Evolutionary conservation across 1,140 invertebrate genomes (phyloP).

Genomic region (Dendrolimus kikuchii): DNA sequence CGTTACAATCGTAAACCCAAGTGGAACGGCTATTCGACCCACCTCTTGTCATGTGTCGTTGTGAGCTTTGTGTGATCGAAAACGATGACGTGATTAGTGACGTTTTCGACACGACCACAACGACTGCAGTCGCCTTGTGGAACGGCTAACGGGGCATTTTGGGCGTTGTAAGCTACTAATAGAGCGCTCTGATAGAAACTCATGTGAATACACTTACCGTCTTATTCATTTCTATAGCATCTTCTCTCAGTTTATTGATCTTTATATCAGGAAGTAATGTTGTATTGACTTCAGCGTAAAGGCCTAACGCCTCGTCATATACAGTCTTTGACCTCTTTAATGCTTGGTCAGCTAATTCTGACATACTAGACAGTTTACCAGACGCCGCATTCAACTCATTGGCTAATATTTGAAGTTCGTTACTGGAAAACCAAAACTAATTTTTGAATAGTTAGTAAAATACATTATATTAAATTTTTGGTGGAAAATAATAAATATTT

Average conservation of each 20-base stretch:
- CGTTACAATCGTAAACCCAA: too few species aligned
- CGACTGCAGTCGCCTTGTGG: too few species aligned
- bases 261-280: slow-evolving; percentile 84
- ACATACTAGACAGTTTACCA: slow-evolving; percentile 79
- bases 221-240: slow-evolving; percentile 75
- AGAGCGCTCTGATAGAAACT: too few species aligned
- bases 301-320: slow-evolving; percentile 84
- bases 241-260: slow-evolving; percentile 77
- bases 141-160: too few species aligned
- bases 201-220: slow-evolving; percentile 64
- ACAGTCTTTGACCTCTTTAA: slow-evolving; percentile 80
- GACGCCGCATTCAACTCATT: slow-evolving; percentile 75
- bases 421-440: slow-evolving; percentile 54
- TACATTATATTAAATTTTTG: too few species aligned
- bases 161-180: too few species aligned
- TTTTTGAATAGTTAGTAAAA: not conserved
- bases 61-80: too few species aligned
- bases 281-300: slow-evolving; percentile 84
- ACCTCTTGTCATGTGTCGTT: too few species aligned
- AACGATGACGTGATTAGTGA: too few species aligned
- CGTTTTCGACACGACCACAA: too few species aligned
- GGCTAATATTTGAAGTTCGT: slow-evolving; percentile 75
- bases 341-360: slow-evolving; percentile 80
- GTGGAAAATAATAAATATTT: too few species aligned
- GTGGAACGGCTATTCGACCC: too few species aligned